Base-by-base conservation (phyloP, 1,140 invertebrate genomes). In the Drosophila kurseongensis region DNA sequence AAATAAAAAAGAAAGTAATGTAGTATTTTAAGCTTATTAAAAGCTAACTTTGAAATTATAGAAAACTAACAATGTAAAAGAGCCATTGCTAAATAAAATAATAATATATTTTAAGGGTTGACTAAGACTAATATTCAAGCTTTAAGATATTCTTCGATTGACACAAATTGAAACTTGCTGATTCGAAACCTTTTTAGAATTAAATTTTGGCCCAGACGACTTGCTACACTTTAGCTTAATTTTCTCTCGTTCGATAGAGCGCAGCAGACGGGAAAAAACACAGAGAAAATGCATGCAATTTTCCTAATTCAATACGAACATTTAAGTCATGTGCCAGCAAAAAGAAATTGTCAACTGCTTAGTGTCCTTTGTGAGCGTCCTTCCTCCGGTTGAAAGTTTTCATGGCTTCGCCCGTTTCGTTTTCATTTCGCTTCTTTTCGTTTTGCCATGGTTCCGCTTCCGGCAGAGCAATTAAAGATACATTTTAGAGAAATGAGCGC, bases 401-500 rank as follows among this genome's bases (percentile, higher is more conserved):
- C 48, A 63, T 59, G 55, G 47, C 63, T 58, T 51, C 27, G 47
- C 47, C 18, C 27, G 50, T 74, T 68, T 72, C 52, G 14, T 12
- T 18, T 27, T 42, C 29, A 55, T 44, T 32, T 29, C 14, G 6
- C 41, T 67, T 48, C 6, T 27, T 48, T 57, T 54, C 16, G 32
- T 14, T 45, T 48, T 32, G 44, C 45, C 18, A 38, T 27, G 27
- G 29, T 76, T 75, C 29, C 61, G 57, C 27, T 75, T 85, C 82
- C 79, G 75, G 60, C 14, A 57, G 74, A 57, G 66, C 74, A 88
- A 82, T 82, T 72, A 71, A 55, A 80, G 58, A 72, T 71, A 85
- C 75, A 80, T 84, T 80, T 80, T 42, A 23, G 41, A 45, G 9
- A 40, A 50, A 62, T 55, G 57, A 48, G 9, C 63, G 62, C 77